Evolutionary conservation across 1,140 invertebrate species (phyloP), one percentile per base, ranked within the genome.

Genomic region (Mesaphorura yosii): DNA sequence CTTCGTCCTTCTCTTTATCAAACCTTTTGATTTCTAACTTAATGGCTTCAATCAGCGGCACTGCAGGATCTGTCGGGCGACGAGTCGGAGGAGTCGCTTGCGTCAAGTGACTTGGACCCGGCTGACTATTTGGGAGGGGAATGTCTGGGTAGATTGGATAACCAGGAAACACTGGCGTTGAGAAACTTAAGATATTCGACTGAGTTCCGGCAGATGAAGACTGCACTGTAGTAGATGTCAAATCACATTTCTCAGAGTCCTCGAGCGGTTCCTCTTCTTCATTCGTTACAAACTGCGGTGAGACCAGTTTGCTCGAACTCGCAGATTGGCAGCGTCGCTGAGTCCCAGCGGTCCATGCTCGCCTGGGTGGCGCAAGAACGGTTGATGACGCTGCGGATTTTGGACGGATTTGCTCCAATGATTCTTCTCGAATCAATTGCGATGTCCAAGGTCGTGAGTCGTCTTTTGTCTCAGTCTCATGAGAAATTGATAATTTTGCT

Each of bases 31-130:
- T 70, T 66, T 81, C 78, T 40, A 72, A 71, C 63, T 78, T 79
- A 53, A 80, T 80, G 34, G 76, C 76, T 29, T 72, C 68, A 48
- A 80, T 80, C 5, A 81, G 66, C 14, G 78, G 76, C n/a, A 78
- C 72, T 0, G 78, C 78, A 0, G 78, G 76, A 66, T 80, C 78
- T 22, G 28, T 20, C 29, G 27, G 22, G 27, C 26, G 39, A 17
- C 29, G 26, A n/a, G 39, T 29, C 42, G 15, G 25, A 40, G 14
- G 26, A 19, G 10, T 37, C 17, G 31, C 12, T 6, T 34, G 48
- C 27, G 26, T 12, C n/a, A 23, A 34, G n/a, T 57, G 23, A 0
- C 20, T 41, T 26, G 38, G 50, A 42, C 40, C 26, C 20, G 41
- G 23, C 6, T 45, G 19, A 7, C 27, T 4, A 37, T 10, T 4